Conservation (phyloP, 1,140 invertebrate species). For the Acyrthosiphon pisum region DNA sequence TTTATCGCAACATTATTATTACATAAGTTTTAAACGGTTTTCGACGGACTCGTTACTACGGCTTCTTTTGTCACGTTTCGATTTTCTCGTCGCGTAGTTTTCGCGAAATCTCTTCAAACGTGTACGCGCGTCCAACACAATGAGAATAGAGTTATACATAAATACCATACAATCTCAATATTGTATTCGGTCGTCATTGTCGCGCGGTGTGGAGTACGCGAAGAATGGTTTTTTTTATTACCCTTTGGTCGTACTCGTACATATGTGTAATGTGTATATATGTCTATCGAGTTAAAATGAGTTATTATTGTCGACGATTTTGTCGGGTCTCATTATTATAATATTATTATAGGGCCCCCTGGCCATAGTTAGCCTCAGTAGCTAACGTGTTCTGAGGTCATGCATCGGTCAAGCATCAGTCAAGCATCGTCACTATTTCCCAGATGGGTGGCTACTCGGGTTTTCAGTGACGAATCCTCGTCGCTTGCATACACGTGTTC, state of each 20-base stretch:
- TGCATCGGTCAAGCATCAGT: too few species aligned
- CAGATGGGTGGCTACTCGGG: too few species aligned
- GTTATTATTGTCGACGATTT: neutral
- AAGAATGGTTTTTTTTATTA: neutral
- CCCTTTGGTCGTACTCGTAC: neutral
- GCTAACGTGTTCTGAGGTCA: too few species aligned
- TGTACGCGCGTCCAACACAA: neutral
- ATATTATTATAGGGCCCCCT: too few species aligned
- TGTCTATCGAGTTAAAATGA: neutral
- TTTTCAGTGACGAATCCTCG: too few species aligned
- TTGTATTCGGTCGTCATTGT: neutral
- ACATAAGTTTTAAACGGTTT: neutral
- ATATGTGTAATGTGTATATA: too few species aligned
- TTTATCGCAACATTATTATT: neutral
- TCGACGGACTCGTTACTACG: neutral
- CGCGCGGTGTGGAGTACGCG: neutral
- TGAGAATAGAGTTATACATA: neutral
- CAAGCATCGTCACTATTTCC: too few species aligned
- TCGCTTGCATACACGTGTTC: too few species aligned
- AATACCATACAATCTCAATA: neutral
- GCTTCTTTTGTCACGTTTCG: neutral
- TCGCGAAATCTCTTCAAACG: neutral
- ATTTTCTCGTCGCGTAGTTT: neutral
- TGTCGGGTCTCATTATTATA: neutral
- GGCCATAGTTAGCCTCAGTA: too few species aligned